Percentiles rank a stretch among this genome's conserved stretches.
phyloP scores from a whole-genome alignment of 2,888 invertebrate species.

The Sussaba pulchella region DNA sequence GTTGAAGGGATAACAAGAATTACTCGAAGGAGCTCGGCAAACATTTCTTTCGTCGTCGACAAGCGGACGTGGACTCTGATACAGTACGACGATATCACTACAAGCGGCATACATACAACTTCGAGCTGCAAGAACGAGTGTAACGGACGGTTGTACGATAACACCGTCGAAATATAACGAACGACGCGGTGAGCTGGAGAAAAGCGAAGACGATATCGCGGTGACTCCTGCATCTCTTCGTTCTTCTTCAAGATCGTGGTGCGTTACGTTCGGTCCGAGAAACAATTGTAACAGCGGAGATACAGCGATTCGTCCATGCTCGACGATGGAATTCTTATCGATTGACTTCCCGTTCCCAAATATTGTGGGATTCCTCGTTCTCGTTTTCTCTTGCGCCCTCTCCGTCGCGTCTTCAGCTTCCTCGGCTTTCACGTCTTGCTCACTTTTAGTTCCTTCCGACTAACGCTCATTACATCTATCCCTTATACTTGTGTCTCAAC shows the following conservation, averaged over 20 bases:
- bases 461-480: constrained; percentile 28
- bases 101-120: constrained; percentile 17
- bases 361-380: constrained; percentile 15
- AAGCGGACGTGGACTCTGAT: constrained; percentile 5
- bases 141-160: constrained; percentile 44
- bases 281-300: constrained; percentile 43
- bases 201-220: constrained; percentile 48
- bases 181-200: constrained; percentile 28
- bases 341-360: constrained; percentile 6
- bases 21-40: constrained; percentile 41
- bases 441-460: constrained; percentile 27
- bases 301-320: constrained; percentile 22
- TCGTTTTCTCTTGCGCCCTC: constrained; percentile 22
- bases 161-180: constrained; percentile 46
- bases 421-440: too few species aligned
- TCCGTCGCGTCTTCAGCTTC: too few species aligned
- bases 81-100: constrained; percentile 19
- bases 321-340: constrained; percentile 47
- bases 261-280: constrained; percentile 37
- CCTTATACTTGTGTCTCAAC: constrained; percentile 36
- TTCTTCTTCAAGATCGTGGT: constrained; percentile 25
- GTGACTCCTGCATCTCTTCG: constrained; percentile 27
- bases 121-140: constrained; percentile 4
- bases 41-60: constrained; percentile 37
- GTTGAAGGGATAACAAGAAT: constrained; percentile 41